Evolutionary conservation across 2,113 vertebrate species (phyloP), one percentile per base, ranked within the genome.

Genomic region (Sander lucioperca): DNA sequence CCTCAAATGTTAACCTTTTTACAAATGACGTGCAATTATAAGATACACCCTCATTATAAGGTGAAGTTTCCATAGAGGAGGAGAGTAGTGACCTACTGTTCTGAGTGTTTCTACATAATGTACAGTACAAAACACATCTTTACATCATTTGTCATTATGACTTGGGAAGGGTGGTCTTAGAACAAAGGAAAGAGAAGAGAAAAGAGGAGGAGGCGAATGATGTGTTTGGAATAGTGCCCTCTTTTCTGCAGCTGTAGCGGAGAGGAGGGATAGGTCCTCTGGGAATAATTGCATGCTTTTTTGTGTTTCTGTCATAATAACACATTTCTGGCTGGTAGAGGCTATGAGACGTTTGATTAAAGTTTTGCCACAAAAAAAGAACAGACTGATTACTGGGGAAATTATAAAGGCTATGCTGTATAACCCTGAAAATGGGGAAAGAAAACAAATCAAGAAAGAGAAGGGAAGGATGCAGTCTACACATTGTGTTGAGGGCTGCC

Each of bases 281-380:
- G 59, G 71, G 90, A 89, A 70, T 93, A 92, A 93, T 93, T 93
- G 89, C 81, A 91, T 79, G 89, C 69, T 89, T 87, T 89, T 92
- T 92, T 91, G 88, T 89, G 73, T 91, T 90, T 89, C 79, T 90
- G 80, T 89, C 74, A 1, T 75, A 93, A 93, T 86, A 88, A 89
- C 83, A 92, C 84, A 87, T 82, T 87, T 92, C 82, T 93, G 84
- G 79, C 86, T 89, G 73, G 83, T 62, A 30, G 76, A 88, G 61
- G 65, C 85, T 85, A 83, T 69, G 74, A 83, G 83, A 90, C 85
- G 76, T 91, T 91, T 93, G 92, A 93, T 92, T 92, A 92, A 89
- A 91, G 85, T 84, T 87, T 83, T 82, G 80, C 79, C 51, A 53
- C 77, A 59, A 54, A 66, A 75, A 63, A 73, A 78, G 69, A 88